Base-by-base conservation (phyloP, 2,797 vertebrate species). In the Sebastes trivittatus region DNA sequence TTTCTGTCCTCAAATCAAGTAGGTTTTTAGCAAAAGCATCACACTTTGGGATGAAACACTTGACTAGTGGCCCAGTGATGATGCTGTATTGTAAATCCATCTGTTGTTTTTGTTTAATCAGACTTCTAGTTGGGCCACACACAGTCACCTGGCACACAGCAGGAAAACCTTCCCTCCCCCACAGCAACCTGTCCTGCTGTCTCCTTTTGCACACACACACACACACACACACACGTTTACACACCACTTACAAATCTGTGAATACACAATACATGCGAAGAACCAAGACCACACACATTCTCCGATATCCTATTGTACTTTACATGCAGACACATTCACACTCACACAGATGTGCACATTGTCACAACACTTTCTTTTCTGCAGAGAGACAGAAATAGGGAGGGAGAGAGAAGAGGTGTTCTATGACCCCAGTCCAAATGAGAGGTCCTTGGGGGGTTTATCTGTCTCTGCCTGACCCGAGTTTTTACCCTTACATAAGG, bases 41-140 rank as follows among this genome's bases (percentile, higher is more conserved):
- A 67, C 63, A 77, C 62, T 22, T 75, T 34, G 62, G 78, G 67
- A 54, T 46, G 34, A 67, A 83, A 80, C 64, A 25, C 71, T 67
- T 82, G 46, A 82, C 73, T 30, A 60, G 52, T 59, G 8, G 76
- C 65, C 70, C 73, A 34, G 78, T 64, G 56, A 75, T 38, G 36
- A 75, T 55, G 30, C 69, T 56, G 60, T 62, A 58, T 77, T 82
- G 74, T 73, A 66, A 56, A 71, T 83, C 89, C 87, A 92, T 92
- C 89, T 93, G 88, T 86, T 89, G 80, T 91, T 90, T 72, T 85
- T 85, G 72, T 63, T 87, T 65, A 66, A 54, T 38, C n/a, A 9
- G 72, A 81, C 64, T 79, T 84, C 64, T 64, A 61, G 42, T 29
- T 76, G 56, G 77, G 61, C 78, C 63, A 56, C 66, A 84, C 71